Evolutionary conservation across 2,888 invertebrate species (phyloP).

Genomic region (Hedychridium roseum): DNA sequence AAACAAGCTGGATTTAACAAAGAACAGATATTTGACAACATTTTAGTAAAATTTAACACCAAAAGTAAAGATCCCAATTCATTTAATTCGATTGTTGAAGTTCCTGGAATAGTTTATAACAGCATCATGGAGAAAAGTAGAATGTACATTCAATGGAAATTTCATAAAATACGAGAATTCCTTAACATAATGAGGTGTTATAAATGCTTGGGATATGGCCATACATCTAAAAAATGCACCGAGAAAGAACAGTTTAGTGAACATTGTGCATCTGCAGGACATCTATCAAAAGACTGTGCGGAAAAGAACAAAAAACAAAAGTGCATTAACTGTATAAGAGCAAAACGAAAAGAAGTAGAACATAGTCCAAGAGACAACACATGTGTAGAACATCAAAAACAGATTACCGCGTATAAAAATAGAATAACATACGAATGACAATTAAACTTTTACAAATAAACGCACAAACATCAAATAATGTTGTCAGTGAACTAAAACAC

Average conservation of each 20-base stretch:
- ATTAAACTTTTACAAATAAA: conserved; percentile 3
- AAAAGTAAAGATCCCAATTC: not conserved
- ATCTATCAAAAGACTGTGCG: not conserved
- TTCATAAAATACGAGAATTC: not conserved
- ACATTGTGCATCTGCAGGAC: not conserved
- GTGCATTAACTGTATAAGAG: no score
- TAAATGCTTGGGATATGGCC: no score
- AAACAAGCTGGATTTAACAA: not conserved
- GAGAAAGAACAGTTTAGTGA: not conserved
- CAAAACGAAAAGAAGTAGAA: no score
- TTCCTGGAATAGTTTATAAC: not conserved
- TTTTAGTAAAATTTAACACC: not conserved
- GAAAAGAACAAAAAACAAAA: not conserved
- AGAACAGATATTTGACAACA: not conserved
- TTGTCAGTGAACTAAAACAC: not conserved
- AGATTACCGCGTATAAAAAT: not conserved
- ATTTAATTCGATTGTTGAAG: not conserved
- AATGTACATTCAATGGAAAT: not conserved
- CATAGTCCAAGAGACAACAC: no score
- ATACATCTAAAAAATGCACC: not conserved
- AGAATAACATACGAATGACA: not conserved
- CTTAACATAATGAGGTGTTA: not conserved
- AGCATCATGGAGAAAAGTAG: not conserved
- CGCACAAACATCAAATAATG: not conserved
- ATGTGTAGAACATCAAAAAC: no score